Conservation (phyloP, 2,797 vertebrate species). For the Otolemur crassicaudatus region DNA sequence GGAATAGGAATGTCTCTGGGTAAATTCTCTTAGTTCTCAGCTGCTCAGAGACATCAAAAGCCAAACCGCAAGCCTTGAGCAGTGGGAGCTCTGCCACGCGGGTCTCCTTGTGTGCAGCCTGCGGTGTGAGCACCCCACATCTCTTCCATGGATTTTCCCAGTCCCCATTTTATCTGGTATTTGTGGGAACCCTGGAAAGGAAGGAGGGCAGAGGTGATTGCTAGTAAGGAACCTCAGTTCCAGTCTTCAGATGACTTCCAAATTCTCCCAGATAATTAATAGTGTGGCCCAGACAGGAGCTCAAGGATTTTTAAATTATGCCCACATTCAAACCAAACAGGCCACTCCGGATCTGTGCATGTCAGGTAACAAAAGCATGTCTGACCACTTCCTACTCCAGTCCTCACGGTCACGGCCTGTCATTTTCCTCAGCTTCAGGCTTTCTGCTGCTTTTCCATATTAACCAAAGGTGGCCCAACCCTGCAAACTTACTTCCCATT, state of each 20-base stretch:
- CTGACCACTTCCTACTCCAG: not conserved
- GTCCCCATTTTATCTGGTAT: not conserved
- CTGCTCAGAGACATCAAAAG: not conserved
- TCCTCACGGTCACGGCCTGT: not conserved
- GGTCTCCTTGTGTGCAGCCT: not conserved
- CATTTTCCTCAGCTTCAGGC: not conserved
- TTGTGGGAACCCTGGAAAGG: not conserved
- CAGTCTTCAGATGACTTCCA: not conserved
- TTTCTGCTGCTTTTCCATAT: not conserved
- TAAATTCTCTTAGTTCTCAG: not conserved
- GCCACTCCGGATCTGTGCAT: not conserved
- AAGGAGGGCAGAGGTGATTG: not conserved
- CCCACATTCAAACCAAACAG: not conserved
- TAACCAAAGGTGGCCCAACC: not conserved
- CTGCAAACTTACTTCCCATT: not conserved
- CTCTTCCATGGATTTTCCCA: not conserved
- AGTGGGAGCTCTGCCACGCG: no score
- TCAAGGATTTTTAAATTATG: not conserved
- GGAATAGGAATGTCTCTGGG: no score
- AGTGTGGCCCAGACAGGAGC: not conserved
- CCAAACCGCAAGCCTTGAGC: not conserved
- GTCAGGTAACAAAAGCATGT: not conserved
- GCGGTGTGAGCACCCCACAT: not conserved
- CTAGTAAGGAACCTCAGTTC: not conserved
- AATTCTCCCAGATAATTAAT: not conserved